A percentile compares a stretch with the other conserved stretches of the same genome.
Conservation (phyloP, 2,797 vertebrate genomes). For the Sebastolobus alascanus region DNA sequence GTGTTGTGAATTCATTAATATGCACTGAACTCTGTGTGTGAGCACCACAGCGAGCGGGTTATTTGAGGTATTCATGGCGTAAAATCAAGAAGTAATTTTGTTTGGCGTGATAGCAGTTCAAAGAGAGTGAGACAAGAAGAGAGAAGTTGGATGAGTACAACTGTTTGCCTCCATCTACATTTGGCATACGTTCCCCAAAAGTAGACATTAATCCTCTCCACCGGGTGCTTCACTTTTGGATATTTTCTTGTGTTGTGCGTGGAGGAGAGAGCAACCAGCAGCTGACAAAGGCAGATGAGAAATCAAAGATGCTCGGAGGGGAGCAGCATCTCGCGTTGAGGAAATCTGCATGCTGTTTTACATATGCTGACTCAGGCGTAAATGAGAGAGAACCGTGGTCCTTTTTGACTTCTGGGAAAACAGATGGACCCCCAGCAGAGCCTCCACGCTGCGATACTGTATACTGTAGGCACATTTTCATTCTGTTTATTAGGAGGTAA, state of each 20-base stretch:
- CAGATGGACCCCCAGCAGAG: slow-evolving; percentile 63
- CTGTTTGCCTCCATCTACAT: slow-evolving; percentile 42
- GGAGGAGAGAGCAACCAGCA: slow-evolving; percentile 23
- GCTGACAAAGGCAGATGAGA: slow-evolving; percentile 54
- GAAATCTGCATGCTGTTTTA: slow-evolving; percentile 54
- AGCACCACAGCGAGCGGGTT: background rate
- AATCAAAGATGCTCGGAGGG: slow-evolving; percentile 50
- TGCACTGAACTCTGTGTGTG: background rate
- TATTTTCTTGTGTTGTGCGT: slow-evolving; percentile 9
- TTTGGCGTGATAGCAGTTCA: slow-evolving; percentile 34
- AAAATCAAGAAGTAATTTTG: slow-evolving; percentile 50
- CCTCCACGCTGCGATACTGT: slow-evolving; percentile 37
- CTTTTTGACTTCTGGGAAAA: slow-evolving; percentile 61
- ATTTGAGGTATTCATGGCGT: slow-evolving; percentile 30
- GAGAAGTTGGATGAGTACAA: slow-evolving; percentile 36
- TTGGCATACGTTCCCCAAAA: slow-evolving; percentile 48
- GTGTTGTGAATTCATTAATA: background rate
- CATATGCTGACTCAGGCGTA: slow-evolving; percentile 63
- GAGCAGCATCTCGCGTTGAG: slow-evolving; percentile 23
- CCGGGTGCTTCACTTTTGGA: slow-evolving; percentile 35
- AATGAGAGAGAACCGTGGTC: slow-evolving; percentile 1
- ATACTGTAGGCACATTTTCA: slow-evolving; percentile 40
- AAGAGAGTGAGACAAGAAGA: slow-evolving; percentile 21
- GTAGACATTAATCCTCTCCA: slow-evolving; percentile 49
- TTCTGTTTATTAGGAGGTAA: slow-evolving; percentile 48